Conservation (phyloP, 92 coral and sea anemone species). For the Virgularia gustaviana region DNA sequence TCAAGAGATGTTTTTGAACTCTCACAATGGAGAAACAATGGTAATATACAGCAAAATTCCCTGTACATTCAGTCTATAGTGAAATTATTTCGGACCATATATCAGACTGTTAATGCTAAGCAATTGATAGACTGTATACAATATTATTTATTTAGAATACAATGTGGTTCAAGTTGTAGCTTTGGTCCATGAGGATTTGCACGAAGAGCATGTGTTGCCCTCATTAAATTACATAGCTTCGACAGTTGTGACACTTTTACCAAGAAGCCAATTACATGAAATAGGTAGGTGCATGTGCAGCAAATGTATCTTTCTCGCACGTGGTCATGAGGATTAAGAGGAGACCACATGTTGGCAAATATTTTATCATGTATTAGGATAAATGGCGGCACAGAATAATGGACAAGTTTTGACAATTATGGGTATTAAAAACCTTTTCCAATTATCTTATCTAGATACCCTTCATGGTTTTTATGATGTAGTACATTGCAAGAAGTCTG, state of each 20-base stretch:
- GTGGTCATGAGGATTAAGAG: too few species aligned
- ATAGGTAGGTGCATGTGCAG: conserved; percentile 40
- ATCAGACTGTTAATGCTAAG: not conserved
- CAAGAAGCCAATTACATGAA: not conserved
- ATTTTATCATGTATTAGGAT: too few species aligned
- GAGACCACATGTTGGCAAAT: too few species aligned
- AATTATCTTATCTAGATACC: not conserved
- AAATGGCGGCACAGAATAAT: too few species aligned
- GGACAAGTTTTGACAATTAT: too few species aligned
- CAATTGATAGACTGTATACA: not conserved
- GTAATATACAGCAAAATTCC: not conserved
- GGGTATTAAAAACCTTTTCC: too few species aligned
- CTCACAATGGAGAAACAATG: conserved; percentile 20
- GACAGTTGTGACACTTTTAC: conserved; percentile 39
- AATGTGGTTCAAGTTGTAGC: conserved; percentile 65
- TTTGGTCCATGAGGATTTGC: conserved; percentile 69
- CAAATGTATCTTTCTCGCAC: too few species aligned
- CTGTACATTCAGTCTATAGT: not conserved
- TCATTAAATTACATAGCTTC: conserved; percentile 59
- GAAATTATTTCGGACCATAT: not conserved
- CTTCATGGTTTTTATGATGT: not conserved
- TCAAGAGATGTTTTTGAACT: conserved; percentile 32
- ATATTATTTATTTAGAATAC: conserved; percentile 42
- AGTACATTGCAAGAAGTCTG: conserved; percentile 26
- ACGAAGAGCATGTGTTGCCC: conserved; percentile 53